A percentile compares a stretch with the other conserved stretches of the same genome.
Evolutionary conservation across 2,888 invertebrate genomes (phyloP).

Genomic region (Drosophila mettleri): DNA sequence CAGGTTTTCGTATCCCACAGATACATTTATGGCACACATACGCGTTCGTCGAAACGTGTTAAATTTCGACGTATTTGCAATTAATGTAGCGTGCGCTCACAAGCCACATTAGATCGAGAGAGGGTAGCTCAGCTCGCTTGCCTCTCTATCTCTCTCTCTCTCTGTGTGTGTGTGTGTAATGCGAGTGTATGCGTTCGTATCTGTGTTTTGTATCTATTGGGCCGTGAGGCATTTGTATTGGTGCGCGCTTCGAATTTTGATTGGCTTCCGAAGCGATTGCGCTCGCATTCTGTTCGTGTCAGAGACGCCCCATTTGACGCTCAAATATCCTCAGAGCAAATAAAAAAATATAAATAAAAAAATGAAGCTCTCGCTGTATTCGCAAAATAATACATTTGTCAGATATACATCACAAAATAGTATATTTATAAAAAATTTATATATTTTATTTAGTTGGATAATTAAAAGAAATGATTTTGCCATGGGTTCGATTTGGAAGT

Average conservation of each 20-base stretch:
- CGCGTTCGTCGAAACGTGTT: slow-evolving; percentile 53
- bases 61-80: slow-evolving; percentile 71
- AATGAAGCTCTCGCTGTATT: not conserved
- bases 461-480: too few relatives aligned
- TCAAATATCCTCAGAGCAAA: slow-evolving; percentile 16
- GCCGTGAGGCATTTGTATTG: slow-evolving; percentile 42
- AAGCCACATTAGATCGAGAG: slow-evolving; percentile 58
- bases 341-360: too few relatives aligned
- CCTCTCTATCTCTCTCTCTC: slow-evolving; percentile 12
- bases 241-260: slow-evolving; percentile 80
- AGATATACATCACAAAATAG: not conserved
- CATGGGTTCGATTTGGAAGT: not conserved
- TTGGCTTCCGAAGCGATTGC: slow-evolving; percentile 80
- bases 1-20: slow-evolving; percentile 75
- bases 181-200: slow-evolving; percentile 38
- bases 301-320: slow-evolving; percentile 49
- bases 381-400: not conserved
- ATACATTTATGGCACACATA: slow-evolving; percentile 38
- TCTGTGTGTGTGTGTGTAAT: slow-evolving; percentile 5
- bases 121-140: slow-evolving; percentile 36
- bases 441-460: too few relatives aligned
- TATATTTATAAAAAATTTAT: too few relatives aligned
- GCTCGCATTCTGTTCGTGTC: slow-evolving; percentile 39
- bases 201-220: slow-evolving; percentile 54
- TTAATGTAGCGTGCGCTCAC: slow-evolving; percentile 62